Base-by-base conservation (phyloP, 2,797 vertebrate genomes). In the Hemitrygon akajei region DNA sequence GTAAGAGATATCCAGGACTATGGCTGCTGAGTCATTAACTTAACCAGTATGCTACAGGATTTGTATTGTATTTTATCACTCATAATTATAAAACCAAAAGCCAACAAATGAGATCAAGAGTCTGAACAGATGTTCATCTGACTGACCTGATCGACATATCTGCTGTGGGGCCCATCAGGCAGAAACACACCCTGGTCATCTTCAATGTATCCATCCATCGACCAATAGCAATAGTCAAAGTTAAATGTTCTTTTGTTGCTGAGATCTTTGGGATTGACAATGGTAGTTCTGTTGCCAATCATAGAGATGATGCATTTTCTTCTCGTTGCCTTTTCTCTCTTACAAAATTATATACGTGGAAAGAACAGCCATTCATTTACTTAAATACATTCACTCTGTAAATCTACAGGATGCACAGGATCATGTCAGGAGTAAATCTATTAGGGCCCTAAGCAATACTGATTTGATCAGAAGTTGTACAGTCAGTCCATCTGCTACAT, bases 191-290 rank as follows among this genome's bases (percentile, higher is more conserved):
- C 93, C n/a, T 82, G 75, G 75, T 79, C 75, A 56, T 93, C 37
- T 11, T 93, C 75, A 37, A 82, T 93, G 66, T 63, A 80, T 34
- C 73, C 93, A 66, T 82, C 80, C 66, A 30, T 25, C 34, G 93
- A 93, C 93, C 93, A 93, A 56, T 93, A 93, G 56, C 75, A 79
- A 69, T 93, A 80, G 37, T 93, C 93, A 80, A 93, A 91, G 75
- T 12, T 34, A 69, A 80, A 93, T 3, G 47, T 80, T 34, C 10
- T 79, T 25, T 82, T 79, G 93, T 34, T 60, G 56, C 34, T 34
- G 7, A 69, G 47, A 25, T 58, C 40, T 79, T 47, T 79, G 56
- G 93, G 93, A 82, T 93, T 40, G 18, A 60, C 30, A 82, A 93
- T 60, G 25, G 93, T 80, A 22, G 22, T 80, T 69, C 22, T 79